Evolutionary conservation across 2,797 vertebrate genomes (phyloP).

Genomic region (Leptatherina wallacei): DNA sequence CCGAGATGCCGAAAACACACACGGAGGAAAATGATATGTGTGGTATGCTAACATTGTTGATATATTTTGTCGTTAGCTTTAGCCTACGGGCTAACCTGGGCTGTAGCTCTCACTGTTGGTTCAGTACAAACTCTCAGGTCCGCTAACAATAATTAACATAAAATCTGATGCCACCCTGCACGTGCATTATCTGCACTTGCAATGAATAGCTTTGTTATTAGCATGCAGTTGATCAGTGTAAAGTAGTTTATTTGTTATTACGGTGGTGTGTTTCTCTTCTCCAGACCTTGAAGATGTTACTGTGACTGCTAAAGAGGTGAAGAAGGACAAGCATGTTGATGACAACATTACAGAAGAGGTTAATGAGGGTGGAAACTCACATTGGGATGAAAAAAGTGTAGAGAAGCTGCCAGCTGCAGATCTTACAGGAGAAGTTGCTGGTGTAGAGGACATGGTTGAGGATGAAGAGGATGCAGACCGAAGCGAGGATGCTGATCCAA

Average conservation of each 20-base stretch:
- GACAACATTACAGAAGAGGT: constrained; percentile 16
- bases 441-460: constrained; percentile 21
- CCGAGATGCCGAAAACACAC: constrained; percentile 15
- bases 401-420: constrained; percentile 14
- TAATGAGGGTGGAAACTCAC: not conserved
- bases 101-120: constrained; percentile 22
- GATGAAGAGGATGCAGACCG: constrained; percentile 14
- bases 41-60: constrained; percentile 71
- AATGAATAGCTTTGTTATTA: not conserved
- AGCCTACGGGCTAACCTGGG: constrained; percentile 52
- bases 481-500: constrained; percentile 17
- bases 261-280: constrained; percentile 24
- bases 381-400: not conserved
- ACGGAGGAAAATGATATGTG: constrained; percentile 41
- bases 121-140: constrained; percentile 18
- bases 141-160: constrained; percentile 12
- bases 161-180: not conserved
- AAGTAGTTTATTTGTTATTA: constrained; percentile 11
- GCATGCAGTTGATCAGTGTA: not conserved
- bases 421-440: constrained; percentile 4
- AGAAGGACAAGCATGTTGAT: constrained; percentile 17
- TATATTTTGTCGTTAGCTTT: constrained; percentile 62
- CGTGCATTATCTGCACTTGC: not conserved
- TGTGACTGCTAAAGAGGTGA: constrained; percentile 30
- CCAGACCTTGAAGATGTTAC: constrained; percentile 43